These are phyloP conservation scores for Geodia barretti DNA, from an alignment of 37 sponge, comb jelly and placozoan species.

Conservation along the genomic window DNA sequence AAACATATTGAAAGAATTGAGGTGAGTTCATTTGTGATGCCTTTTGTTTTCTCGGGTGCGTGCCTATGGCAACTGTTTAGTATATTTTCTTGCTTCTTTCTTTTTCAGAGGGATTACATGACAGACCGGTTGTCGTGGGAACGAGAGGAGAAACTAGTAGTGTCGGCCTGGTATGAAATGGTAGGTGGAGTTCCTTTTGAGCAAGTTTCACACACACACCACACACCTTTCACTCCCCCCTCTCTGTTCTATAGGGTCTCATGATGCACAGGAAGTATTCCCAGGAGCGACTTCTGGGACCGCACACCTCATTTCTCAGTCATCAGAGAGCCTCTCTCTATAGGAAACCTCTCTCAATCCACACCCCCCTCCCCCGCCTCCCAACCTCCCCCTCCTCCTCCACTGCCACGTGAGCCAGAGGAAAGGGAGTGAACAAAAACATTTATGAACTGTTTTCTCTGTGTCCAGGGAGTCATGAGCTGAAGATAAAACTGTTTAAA, in stretches of 20 bases:
- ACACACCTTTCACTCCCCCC: neutral
- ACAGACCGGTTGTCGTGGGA: conserved; percentile 57
- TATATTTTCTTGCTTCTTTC: neutral
- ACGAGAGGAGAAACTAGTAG: conserved; percentile 62
- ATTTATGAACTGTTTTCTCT: no score
- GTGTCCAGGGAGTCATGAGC: no score
- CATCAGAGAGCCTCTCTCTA: conserved; percentile 69
- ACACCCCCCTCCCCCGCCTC: conserved; percentile 4
- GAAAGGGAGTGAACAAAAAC: no score
- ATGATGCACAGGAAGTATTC: conserved; percentile 60
- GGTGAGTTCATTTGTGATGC: neutral
- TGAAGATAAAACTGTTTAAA: no score
- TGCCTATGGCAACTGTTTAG: no score
- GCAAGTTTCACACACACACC: neutral
- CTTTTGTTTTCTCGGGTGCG: neutral
- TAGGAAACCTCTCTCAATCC: conserved; percentile 31
- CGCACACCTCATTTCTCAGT: conserved; percentile 55
- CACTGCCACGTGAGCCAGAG: neutral
- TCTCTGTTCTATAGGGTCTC: conserved; percentile 63
- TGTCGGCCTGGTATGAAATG: conserved; percentile 82
- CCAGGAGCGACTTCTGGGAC: conserved; percentile 44
- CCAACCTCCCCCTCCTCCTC: neutral
- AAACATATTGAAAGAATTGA: conserved; percentile 47
- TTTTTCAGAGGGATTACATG: conserved; percentile 38
- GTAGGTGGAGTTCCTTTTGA: conserved; percentile 18